A percentile compares a stretch with the other conserved stretches of the same genome.
These are phyloP conservation scores for Eidolon helvum DNA, from an alignment of 2,113 vertebrate species.

Conservation along the genomic window DNA sequence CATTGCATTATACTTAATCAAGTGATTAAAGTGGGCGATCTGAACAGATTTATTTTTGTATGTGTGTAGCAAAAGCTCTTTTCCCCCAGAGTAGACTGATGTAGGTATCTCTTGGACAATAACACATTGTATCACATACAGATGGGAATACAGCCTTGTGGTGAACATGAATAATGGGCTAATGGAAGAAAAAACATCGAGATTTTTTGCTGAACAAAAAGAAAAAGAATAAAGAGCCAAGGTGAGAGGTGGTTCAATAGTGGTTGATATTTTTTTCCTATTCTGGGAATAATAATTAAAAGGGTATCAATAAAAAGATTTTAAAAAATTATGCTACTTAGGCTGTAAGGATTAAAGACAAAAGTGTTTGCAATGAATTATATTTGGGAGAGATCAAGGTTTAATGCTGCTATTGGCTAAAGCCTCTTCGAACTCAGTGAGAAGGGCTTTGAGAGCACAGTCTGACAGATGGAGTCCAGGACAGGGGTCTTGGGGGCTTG, in stretches of 20 bases:
- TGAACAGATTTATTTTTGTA: constrained; percentile 59
- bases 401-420: background rate
- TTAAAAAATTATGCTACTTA: background rate
- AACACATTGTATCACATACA: background rate
- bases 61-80: constrained; percentile 43
- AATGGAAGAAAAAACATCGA: background rate
- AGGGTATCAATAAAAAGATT: background rate
- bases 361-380: background rate
- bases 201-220: constrained; percentile 39
- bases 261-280: background rate
- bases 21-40: constrained; percentile 69
- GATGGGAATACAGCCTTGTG: background rate
- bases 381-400: background rate
- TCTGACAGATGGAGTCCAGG: background rate
- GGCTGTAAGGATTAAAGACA: background rate
- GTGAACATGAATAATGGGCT: background rate
- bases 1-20: constrained; percentile 52
- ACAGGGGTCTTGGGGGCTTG: background rate
- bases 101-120: background rate
- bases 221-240: constrained; percentile 8
- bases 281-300: background rate
- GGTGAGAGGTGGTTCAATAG: background rate
- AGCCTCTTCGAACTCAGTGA: background rate
- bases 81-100: constrained; percentile 12
- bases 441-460: background rate